A percentile compares a stretch with the other conserved stretches of the same genome.
Evolutionary conservation across 2,888 invertebrate species (phyloP).

Genomic region (Falcaria lacertinaria): DNA sequence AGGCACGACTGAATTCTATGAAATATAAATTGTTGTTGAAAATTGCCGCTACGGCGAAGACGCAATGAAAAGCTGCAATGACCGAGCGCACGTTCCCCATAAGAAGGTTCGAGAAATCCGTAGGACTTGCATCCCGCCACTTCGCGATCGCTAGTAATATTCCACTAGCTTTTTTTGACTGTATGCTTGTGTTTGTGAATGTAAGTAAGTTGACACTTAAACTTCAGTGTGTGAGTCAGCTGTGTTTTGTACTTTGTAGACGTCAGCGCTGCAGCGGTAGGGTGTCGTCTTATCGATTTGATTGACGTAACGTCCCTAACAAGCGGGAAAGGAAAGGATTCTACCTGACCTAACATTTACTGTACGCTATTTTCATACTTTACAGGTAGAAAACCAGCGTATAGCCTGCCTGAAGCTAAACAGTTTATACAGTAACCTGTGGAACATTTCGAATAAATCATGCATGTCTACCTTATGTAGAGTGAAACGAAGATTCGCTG

Average conservation of each 20-base stretch:
- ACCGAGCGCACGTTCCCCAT: conserved; percentile 1
- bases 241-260: conserved; percentile 2
- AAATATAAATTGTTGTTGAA: too few species aligned
- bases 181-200: conserved; percentile 29
- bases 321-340: neutral
- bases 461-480: too few species aligned
- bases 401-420: too few species aligned
- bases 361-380: too few species aligned
- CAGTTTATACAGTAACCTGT: too few species aligned
- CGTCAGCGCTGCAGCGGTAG: neutral
- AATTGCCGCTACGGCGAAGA: neutral
- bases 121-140: conserved; percentile 26
- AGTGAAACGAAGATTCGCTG: too few species aligned
- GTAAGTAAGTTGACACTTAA: conserved; percentile 4
- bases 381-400: too few species aligned
- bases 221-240: conserved; percentile 26
- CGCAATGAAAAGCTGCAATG: neutral
- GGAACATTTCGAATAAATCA: too few species aligned
- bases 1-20: too few species aligned
- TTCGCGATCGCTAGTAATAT: conserved; percentile 51
- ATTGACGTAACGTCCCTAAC: neutral
- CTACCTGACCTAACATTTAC: too few species aligned
- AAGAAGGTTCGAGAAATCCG: conserved; percentile 54
- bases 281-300: neutral
- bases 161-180: conserved; percentile 60